Evolutionary conservation across 2,797 vertebrate genomes (phyloP), one percentile per base, ranked within the genome.

Genomic region (Squalus acanthias): DNA sequence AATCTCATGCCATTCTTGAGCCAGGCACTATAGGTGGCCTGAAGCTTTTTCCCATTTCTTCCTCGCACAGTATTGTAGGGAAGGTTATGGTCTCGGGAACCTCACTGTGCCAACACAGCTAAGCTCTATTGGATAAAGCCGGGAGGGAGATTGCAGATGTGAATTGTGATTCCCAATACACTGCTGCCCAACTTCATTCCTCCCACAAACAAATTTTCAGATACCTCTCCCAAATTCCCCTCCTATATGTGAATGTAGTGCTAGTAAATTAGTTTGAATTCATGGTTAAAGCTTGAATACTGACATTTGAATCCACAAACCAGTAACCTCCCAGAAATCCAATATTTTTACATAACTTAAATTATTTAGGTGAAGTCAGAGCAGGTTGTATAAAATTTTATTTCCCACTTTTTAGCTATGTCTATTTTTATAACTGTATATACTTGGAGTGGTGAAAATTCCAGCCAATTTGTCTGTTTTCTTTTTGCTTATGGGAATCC

Each of bases 301-400:
- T 95, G 46, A 95, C 26, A 74, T 50, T 57, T 95, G 39, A 72
- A 26, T 12, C 24, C 69, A 63, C 39, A 93, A 93, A 69, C 69
- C 69, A 74, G 22, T 72, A 33, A 95, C 46, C 39, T 93, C 63
- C 20, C 2, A 46, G n/a, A 46, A 93, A 69, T 33, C 3, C 26
- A 74, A 29, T 72, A 95, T 74, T 26, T 95, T 95, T 74, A 57
- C 69, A 95, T 74, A 29, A 74, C 69, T 70, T 95, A 74, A 95
- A 72, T 95, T 95, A 74, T 74, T 74, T 74, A 33, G 69, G 6
- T 95, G 50, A 95, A 76, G n/a, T 93, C 65, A 67, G 63, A 93
- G 50, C 20, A 39, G 29, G 50, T 95, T 95, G 29, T 72, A 33
- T 29, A 95, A 76, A 95, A 17, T 46, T 95, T 76, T 74, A 74